These are phyloP conservation scores for Phataginus tetradactyla DNA, from an alignment of 2,797 vertebrate species.

Conservation along the genomic window DNA sequence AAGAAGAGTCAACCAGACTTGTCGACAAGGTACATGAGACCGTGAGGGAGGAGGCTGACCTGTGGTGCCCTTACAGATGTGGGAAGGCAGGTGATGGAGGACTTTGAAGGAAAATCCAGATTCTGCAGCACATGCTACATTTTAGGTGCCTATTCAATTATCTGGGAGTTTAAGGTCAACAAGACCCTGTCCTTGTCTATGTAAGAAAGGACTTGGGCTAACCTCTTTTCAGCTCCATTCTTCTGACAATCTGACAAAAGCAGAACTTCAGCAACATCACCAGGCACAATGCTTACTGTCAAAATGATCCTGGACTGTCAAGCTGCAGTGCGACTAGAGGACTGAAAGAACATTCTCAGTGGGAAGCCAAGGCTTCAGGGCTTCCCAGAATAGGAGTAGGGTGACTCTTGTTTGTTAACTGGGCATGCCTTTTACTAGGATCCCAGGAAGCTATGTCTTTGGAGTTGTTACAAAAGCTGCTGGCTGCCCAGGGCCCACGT, in stretches of 20 bases:
- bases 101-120: background rate
- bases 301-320: background rate
- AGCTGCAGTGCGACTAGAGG: background rate
- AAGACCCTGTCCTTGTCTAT: background rate
- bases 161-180: background rate
- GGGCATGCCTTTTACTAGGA: background rate
- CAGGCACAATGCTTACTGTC: background rate
- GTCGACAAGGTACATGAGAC: too few species aligned
- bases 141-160: background rate
- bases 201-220: background rate
- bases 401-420: background rate
- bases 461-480: background rate
- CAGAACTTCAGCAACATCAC: background rate
- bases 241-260: background rate
- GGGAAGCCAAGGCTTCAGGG: background rate
- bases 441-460: background rate
- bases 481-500: background rate
- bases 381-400: background rate
- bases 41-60: background rate
- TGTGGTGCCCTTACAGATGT: rapidly evolving
- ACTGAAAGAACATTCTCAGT: background rate
- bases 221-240: background rate
- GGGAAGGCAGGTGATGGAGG: background rate
- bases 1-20: background rate
- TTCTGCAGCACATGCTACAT: background rate